Evolutionary conservation across 2,797 vertebrate species (phyloP).

Genomic region (Centropyge bicolor): DNA sequence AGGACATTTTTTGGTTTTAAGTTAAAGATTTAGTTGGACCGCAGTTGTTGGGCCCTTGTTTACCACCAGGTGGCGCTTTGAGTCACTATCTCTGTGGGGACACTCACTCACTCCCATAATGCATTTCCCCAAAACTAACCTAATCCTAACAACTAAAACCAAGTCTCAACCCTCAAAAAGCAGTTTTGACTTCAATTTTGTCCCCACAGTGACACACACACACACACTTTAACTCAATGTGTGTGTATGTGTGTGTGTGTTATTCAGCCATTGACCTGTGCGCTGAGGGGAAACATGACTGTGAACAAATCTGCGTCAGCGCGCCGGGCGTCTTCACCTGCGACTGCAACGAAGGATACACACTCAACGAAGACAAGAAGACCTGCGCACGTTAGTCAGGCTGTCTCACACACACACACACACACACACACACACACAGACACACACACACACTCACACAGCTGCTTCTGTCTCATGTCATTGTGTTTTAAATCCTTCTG

Average conservation of each 20-base stretch:
- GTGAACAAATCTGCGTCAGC: slow-evolving; percentile 90
- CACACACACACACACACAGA: background rate
- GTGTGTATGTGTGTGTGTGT: slow-evolving; percentile 48
- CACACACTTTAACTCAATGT: background rate
- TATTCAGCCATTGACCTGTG: slow-evolving; percentile 88
- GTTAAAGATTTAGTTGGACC: too few species aligned
- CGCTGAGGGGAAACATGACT: slow-evolving; percentile 87
- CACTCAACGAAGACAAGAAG: slow-evolving; percentile 86
- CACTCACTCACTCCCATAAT: too few species aligned
- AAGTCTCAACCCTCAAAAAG: background rate
- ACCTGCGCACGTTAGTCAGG: slow-evolving; percentile 77
- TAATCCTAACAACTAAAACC: too few species aligned
- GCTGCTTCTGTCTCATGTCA: background rate
- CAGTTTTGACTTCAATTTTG: too few species aligned
- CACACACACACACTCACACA: background rate
- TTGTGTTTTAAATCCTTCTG: background rate
- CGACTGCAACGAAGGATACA: slow-evolving; percentile 86
- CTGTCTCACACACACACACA: background rate
- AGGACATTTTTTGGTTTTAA: too few species aligned
- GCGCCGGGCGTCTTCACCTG: slow-evolving; percentile 86
- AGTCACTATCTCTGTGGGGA: too few species aligned
- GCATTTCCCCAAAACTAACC: too few species aligned
- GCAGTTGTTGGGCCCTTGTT: too few species aligned
- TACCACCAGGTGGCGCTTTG: too few species aligned
- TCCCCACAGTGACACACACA: too few species aligned